Conservation (phyloP, 2,797 vertebrate species). For the Malurus splendens region DNA sequence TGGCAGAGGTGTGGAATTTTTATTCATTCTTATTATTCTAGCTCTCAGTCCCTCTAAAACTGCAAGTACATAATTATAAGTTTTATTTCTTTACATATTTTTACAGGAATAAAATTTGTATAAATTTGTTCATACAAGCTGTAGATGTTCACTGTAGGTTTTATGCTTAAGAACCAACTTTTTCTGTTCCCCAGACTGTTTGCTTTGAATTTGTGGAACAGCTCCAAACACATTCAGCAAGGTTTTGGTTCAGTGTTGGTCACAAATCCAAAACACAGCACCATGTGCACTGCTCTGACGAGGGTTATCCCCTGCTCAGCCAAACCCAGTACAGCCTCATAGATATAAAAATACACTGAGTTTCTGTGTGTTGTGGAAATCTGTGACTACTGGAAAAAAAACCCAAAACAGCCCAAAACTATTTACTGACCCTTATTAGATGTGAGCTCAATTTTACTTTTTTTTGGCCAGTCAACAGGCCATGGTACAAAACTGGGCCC, state of each 20-base stretch:
- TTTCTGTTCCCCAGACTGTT: not conserved
- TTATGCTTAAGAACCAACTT: not conserved
- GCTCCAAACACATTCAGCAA: not conserved
- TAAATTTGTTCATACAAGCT: not conserved
- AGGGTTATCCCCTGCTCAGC: not conserved
- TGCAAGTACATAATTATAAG: not conserved
- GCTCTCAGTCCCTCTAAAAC: not conserved
- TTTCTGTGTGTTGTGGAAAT: not conserved
- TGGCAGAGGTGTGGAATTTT: not conserved
- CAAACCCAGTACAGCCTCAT: not conserved
- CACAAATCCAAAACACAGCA: not conserved
- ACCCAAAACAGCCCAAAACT: rapidly evolving
- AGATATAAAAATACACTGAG: not conserved
- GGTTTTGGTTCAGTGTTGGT: not conserved
- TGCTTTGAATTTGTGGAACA: not conserved
- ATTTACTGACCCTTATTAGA: not conserved
- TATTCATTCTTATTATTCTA: not conserved
- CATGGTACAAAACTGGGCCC: not conserved
- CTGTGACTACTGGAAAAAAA: not conserved
- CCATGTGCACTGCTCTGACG: not conserved
- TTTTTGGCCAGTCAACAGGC: not conserved
- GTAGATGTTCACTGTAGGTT: rapidly evolving
- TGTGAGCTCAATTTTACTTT: not conserved
- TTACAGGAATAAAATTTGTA: not conserved
- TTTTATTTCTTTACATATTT: not conserved